These are phyloP conservation scores for Varecia variegata DNA, from an alignment of 2,797 vertebrate genomes.

Conservation along the genomic window DNA sequence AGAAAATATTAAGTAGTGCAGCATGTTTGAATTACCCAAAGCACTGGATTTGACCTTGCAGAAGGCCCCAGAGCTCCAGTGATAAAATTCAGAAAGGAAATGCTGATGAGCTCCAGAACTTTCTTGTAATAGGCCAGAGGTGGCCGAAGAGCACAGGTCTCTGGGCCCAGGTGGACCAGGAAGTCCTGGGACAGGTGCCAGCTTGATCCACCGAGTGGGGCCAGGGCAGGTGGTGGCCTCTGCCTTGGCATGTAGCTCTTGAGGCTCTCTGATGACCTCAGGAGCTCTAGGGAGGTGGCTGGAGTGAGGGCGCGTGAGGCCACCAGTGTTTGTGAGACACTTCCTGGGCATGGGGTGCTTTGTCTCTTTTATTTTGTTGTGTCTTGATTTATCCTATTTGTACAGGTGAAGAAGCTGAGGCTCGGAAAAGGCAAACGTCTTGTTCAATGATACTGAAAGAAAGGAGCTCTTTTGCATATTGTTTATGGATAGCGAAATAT, in stretches of 20 bases:
- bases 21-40: neutral
- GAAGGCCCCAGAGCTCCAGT: neutral
- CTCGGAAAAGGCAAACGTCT: neutral
- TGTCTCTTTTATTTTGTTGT: neutral
- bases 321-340: neutral
- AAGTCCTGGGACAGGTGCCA: neutral
- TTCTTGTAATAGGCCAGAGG: neutral
- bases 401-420: neutral
- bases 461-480: neutral
- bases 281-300: too few species aligned
- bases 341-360: neutral
- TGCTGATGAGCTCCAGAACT: neutral
- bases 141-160: fast-evolving
- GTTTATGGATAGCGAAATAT: neutral
- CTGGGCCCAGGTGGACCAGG: neutral
- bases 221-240: neutral
- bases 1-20: neutral
- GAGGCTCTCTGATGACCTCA: fast-evolving
- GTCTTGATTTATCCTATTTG: neutral
- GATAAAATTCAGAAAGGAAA: neutral
- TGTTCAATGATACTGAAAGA: neutral
- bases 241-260: neutral
- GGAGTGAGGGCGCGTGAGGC: neutral
- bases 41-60: neutral
- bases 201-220: neutral